Evolutionary conservation across 1,140 invertebrate species (phyloP).

Genomic region (Palaemon carinicauda): DNA sequence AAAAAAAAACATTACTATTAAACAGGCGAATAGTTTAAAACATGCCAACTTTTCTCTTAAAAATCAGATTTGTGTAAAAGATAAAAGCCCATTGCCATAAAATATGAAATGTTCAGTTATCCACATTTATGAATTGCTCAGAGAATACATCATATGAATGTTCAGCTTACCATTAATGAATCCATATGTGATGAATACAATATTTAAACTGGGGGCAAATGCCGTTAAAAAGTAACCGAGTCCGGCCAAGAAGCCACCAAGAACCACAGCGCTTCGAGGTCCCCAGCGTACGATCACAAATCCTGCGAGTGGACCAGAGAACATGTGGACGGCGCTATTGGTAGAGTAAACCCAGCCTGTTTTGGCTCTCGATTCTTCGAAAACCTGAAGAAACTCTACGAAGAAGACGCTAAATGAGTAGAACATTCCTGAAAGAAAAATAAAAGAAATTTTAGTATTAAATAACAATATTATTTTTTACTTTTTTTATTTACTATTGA

Average conservation of each 20-base stretch:
- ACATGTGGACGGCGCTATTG: conserved; percentile 60
- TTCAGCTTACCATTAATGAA: conserved; percentile 68
- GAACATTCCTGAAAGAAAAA: conserved; percentile 48
- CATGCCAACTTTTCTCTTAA: too few species aligned
- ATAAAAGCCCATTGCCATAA: too few species aligned
- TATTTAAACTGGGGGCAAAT: conserved; percentile 66
- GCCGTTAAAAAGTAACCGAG: conserved; percentile 67
- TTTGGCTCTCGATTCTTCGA: conserved; percentile 59
- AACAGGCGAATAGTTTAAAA: too few species aligned
- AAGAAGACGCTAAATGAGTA: conserved; percentile 62
- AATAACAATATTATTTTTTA: too few species aligned
- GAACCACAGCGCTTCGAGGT: conserved; percentile 67
- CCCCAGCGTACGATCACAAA: conserved; percentile 63
- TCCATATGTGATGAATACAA: conserved; percentile 70
- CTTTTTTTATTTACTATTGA: too few species aligned
- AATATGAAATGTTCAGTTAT: too few species aligned
- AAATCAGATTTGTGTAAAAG: too few species aligned
- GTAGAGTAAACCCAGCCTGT: conserved; percentile 62
- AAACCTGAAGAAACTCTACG: conserved; percentile 60
- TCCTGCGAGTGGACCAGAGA: conserved; percentile 60
- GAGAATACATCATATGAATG: background rate
- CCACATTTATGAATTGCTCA: background rate
- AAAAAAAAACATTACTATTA: too few species aligned
- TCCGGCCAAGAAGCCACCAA: conserved; percentile 67
- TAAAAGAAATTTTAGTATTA: too few species aligned